phyloP scores from a whole-genome alignment of 2,797 vertebrate genomes.

The Naso thynnoides region DNA sequence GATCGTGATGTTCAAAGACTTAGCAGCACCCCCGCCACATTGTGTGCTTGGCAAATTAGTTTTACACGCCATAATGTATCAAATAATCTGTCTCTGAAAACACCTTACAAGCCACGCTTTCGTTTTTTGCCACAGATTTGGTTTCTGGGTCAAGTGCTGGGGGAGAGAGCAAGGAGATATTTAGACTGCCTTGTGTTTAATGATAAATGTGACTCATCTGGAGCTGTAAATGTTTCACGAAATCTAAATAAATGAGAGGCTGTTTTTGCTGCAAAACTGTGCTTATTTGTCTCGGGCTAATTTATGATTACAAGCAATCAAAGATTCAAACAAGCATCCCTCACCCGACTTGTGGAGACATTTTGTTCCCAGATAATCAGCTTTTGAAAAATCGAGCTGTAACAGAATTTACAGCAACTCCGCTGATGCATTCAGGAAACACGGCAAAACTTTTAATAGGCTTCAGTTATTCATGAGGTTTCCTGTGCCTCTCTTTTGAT shows the following conservation, averaged over 20 bases:
- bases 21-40: slow-evolving; percentile 20
- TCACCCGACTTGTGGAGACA: background rate
- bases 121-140: slow-evolving; percentile 20
- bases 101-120: slow-evolving; percentile 8
- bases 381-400: slow-evolving; percentile 16
- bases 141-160: slow-evolving; percentile 69
- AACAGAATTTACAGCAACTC: slow-evolving; percentile 19
- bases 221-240: slow-evolving; percentile 74
- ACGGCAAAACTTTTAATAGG: background rate
- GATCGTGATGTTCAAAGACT: slow-evolving; percentile 30
- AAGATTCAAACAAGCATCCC: slow-evolving; percentile 26
- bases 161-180: slow-evolving; percentile 24
- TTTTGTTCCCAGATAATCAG: slow-evolving; percentile 15
- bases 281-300: slow-evolving; percentile 40
- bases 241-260: slow-evolving; percentile 75
- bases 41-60: slow-evolving; percentile 30
- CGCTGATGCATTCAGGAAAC: background rate
- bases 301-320: slow-evolving; percentile 60
- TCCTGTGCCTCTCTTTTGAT: background rate
- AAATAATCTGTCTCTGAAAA: slow-evolving; percentile 48
- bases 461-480: slow-evolving; percentile 3
- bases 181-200: slow-evolving; percentile 56
- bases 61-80: slow-evolving; percentile 48
- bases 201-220: slow-evolving; percentile 74
- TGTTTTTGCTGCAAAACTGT: slow-evolving; percentile 27